phyloP scores from a whole-genome alignment of 2,888 invertebrate species.

The Erebia ligea region DNA sequence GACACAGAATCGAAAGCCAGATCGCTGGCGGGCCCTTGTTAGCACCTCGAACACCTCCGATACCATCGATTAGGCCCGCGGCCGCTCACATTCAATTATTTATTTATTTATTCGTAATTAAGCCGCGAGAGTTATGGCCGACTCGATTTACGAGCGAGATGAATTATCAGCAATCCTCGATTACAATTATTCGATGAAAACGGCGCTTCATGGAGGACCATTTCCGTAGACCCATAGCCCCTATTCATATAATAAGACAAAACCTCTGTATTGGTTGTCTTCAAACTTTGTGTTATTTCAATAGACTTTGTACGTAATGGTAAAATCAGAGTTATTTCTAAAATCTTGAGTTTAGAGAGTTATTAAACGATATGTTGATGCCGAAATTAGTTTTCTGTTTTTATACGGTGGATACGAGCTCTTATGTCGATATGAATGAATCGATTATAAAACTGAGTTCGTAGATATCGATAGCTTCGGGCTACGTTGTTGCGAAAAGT shows the following conservation, averaged over 20 bases:
- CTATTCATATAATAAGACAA: not conserved
- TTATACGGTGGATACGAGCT: not conserved
- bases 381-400: too few relatives aligned
- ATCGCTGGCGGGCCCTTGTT: constrained; percentile 63
- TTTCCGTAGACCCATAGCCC: constrained; percentile 12
- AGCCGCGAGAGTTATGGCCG: constrained; percentile 76
- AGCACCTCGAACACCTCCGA: constrained; percentile 71
- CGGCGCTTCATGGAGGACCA: constrained; percentile 20
- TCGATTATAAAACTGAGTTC: not conserved
- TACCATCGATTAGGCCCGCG: constrained; percentile 79
- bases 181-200: constrained; percentile 38
- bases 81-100: constrained; percentile 83
- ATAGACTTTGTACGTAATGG: too few relatives aligned
- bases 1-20: constrained; percentile 35
- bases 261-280: too few relatives aligned
- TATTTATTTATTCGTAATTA: constrained; percentile 85
- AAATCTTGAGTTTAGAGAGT: too few relatives aligned
- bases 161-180: constrained; percentile 64
- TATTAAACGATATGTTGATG: too few relatives aligned
- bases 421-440: not conserved
- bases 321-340: too few relatives aligned
- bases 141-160: constrained; percentile 72
- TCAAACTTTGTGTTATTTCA: too few relatives aligned
- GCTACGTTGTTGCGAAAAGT: constrained; percentile 36
- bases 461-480: not conserved